A percentile compares a stretch with the other conserved stretches of the same genome.
These are phyloP conservation scores for Lepidocyrtinus sp. DNA, from an alignment of 2,888 invertebrate species.

Conservation along the genomic window DNA sequence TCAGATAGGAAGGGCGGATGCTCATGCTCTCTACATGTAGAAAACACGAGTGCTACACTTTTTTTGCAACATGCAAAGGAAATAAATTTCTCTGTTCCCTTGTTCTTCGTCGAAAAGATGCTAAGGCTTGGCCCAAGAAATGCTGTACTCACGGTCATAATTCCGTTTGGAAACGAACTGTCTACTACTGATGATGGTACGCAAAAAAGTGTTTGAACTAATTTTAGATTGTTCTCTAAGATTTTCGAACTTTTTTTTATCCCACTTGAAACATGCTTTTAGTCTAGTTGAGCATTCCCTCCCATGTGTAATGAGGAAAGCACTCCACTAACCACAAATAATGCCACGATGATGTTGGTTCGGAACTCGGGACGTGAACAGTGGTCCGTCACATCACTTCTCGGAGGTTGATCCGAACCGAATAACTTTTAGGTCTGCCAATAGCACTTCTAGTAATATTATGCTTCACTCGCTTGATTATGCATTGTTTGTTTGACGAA, in stretches of 20 bases:
- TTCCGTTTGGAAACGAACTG: conserved; percentile 23
- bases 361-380: conserved; percentile 14
- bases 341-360: background rate
- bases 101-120: no score
- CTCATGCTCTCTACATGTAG: no score
- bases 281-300: no score
- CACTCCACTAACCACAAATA: background rate
- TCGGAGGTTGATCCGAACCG: background rate
- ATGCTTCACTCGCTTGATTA: conserved; percentile 9
- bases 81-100: no score
- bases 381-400: background rate
- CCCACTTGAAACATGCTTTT: background rate
- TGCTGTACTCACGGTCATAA: background rate
- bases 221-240: conserved; percentile 39
- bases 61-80: no score
- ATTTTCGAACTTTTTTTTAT: background rate
- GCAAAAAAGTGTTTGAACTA: conserved; percentile 19
- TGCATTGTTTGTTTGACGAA: conserved; percentile 18
- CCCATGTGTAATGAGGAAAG: background rate
- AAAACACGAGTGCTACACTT: no score
- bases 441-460: background rate
- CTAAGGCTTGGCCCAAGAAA: no score
- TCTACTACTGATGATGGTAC: background rate
- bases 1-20: no score
- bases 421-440: background rate